Evolutionary conservation across 2,888 invertebrate species (phyloP), one percentile per base, ranked within the genome.

Genomic region (Phengaris arion): DNA sequence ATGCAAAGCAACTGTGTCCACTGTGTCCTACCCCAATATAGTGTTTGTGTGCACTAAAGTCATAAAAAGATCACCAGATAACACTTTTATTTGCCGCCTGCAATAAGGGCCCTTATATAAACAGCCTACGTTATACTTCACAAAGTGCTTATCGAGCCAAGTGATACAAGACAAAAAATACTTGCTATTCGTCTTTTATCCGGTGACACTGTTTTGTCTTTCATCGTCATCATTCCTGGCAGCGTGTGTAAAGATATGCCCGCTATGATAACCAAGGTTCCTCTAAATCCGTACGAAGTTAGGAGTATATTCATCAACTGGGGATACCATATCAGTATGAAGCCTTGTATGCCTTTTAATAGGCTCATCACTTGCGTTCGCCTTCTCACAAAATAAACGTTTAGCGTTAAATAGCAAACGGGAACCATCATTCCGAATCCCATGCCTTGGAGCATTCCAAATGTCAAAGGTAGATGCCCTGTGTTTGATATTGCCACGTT

Each of bases 361-460:
- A 94, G 84, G 75, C 95, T 95, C 95, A 96, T 95, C 0, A 95
- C 94, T 77, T 94, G 92, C 0, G 95, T 94, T 80, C 95, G 91
- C 81, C 91, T 95, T 77, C 88, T 93, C 10, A 94, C 90, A 80
- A 95, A 96, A 81, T 95, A 96, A 59, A 92, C 88, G 80, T 96
- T 96, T 74, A 96, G 90, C 0, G 94, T 94, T 0, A 95, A 94
- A 81, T 95, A 95, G 57, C 94, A 94, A 2, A 96, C 94, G 2
- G 96, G 95, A 35, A 95, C 91, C 87, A 96, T 94, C 78, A 96
- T 89, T 8, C 96, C 96, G 74, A 95, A 94, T 7, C 96, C 96
- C 22, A 95, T 85, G 80, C 95, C 95, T 89, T 95, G 94, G 7
- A 95, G 82, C 0, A 94, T 81, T 68, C 95, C 94, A 84, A 94